Conservation (phyloP, 2,888 invertebrate species). For the Leucozona laternaria region DNA sequence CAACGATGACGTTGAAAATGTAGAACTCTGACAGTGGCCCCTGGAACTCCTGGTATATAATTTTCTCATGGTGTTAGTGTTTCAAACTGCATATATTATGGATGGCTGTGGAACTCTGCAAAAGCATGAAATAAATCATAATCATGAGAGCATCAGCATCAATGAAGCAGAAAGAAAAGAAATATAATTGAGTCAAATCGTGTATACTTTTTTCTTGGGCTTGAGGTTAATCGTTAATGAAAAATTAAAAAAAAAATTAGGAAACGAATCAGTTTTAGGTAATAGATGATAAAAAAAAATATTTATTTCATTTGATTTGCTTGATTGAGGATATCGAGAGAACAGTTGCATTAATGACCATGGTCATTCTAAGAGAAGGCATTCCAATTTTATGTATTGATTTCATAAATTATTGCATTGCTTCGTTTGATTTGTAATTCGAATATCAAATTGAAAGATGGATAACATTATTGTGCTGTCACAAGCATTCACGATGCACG, state of each 20-base stretch:
- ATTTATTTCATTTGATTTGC: conserved; percentile 12
- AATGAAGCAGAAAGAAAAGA: conserved; percentile 23
- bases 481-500: conserved; percentile 31
- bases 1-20: conserved; percentile 33
- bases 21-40: conserved; percentile 11
- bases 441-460: conserved; percentile 26
- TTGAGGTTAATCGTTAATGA: conserved; percentile 49
- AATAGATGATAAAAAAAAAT: conserved; percentile 5
- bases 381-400: conserved; percentile 17
- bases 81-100: conserved; percentile 43
- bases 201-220: conserved; percentile 22
- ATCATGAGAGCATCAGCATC: conserved; percentile 42
- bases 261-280: conserved; percentile 3
- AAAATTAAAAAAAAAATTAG: conserved; percentile 3
- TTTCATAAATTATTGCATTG: conserved; percentile 13
- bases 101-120: conserved; percentile 19
- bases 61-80: conserved; percentile 9
- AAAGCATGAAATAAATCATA: conserved; percentile 60
- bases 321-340: conserved; percentile 36
- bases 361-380: background rate
- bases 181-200: conserved; percentile 56
- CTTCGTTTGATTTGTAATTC: conserved; percentile 40
- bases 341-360: conserved; percentile 16
- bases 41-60: conserved; percentile 14
- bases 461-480: conserved; percentile 25